phyloP scores from a whole-genome alignment of 2,113 vertebrate genomes.

The Semicossyphus pulcher region DNA sequence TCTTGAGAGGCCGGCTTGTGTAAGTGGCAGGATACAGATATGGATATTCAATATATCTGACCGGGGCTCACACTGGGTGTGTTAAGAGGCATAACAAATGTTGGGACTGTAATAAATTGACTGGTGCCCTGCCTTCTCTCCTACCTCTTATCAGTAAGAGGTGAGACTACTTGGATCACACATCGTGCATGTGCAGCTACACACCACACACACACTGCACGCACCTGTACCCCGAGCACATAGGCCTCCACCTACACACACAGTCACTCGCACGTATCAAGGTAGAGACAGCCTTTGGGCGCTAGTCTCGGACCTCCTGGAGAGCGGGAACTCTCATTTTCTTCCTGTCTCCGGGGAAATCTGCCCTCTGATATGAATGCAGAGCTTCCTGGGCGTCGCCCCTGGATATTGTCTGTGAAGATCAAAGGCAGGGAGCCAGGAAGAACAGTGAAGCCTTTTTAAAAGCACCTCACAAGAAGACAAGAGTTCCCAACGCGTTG shows the following conservation, averaged over 20 bases:
- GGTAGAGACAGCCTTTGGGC: slow-evolving; percentile 71
- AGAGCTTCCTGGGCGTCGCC: slow-evolving; percentile 77
- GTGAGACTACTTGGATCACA: slow-evolving; percentile 18
- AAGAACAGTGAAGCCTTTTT: slow-evolving; percentile 68
- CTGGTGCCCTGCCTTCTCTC: slow-evolving; percentile 32
- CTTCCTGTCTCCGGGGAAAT: slow-evolving; percentile 82
- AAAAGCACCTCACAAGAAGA: slow-evolving; percentile 59
- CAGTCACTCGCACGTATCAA: slow-evolving; percentile 45
- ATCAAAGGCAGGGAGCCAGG: slow-evolving; percentile 74
- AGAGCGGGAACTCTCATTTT: slow-evolving; percentile 81
- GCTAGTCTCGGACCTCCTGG: slow-evolving; percentile 65
- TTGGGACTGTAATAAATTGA: slow-evolving; percentile 66
- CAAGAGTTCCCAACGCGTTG: slow-evolving; percentile 45
- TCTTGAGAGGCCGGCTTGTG: slow-evolving; percentile 63
- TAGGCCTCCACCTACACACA: slow-evolving; percentile 35
- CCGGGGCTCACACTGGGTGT: slow-evolving; percentile 57
- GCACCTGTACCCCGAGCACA: slow-evolving; percentile 11
- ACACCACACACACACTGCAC: background rate
- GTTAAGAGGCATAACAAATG: slow-evolving; percentile 73
- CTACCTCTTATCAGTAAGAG: slow-evolving; percentile 37
- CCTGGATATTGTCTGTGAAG: slow-evolving; percentile 79
- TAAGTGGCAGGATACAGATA: slow-evolving; percentile 66
- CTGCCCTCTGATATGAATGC: slow-evolving; percentile 81
- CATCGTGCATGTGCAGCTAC: slow-evolving; percentile 4
- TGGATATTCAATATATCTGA: slow-evolving; percentile 78